Base-by-base conservation (phyloP, 2,113 vertebrate species). In the Microcebus tavaratra region DNA sequence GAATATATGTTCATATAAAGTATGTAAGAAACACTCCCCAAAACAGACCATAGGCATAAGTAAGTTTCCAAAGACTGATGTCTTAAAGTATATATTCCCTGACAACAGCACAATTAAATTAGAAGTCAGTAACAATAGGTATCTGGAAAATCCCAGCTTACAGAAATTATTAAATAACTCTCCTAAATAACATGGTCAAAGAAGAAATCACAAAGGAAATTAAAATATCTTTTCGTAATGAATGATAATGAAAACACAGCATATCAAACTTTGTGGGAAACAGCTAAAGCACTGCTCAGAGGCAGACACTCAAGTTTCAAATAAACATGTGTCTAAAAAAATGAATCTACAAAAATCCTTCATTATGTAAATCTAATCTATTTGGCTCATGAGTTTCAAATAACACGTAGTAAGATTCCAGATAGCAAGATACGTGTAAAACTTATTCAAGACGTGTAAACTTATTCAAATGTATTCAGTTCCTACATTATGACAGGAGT, bases 361-460 rank as follows among this genome's bases (percentile, higher is more conserved):
- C 36, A 34, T 61, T 91, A 65, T 17, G 75, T 90, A 68, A 85
- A 90, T 88, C 23, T 67, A 21, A 92, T 85, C 27, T 72, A 10
- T 84, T 86, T 96, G 48, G 73, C 50, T 92, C 14, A 34, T 45
- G 12, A 70, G 20, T 88, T 96, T 94, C 88, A 86, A 93, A 55
- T 48, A 72, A 89, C 65, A 87, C 75, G 78, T 2, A 67, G 15
- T 11, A 95, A 88, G 36, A 95, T 79, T 91, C 88, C 50, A 93
- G n/a, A 85, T 1, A 72, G 75, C 34, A 94, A 78, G 57, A 70
- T 50, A 88, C 27, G 14, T 55, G 23, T 45, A 65, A 65, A 48
- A 63, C 0, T 75, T 84, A 88, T 1, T 96, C 65, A 92, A 48
- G 42, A 42, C 6, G 14, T 55, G 23, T 53, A 65, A 48, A 63